Evolutionary conservation across 2,888 invertebrate species (phyloP), one percentile per base, ranked within the genome.

Genomic region (Apamea sordens): DNA sequence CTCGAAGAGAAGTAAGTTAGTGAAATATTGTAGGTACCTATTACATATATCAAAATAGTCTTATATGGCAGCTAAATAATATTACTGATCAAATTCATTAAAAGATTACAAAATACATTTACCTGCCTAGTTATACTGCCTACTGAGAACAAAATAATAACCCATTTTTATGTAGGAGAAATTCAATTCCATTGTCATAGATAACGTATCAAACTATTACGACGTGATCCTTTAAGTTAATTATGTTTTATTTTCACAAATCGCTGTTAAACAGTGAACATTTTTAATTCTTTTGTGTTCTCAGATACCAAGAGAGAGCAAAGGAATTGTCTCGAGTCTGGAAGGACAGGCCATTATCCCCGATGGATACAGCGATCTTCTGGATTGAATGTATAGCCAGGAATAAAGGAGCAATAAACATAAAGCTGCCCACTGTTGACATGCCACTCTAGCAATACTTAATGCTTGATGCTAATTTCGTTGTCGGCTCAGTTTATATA

Each of bases 1-100:
- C 85, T 91, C 47, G 82, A 84, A 73, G 84, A 87, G 36, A 85
- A 83, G 90, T 91, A 77, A 83, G 86, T 71, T 36, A n/a, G 32
- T 32, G 13, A 18, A 2, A 32, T 15, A n/a, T 75, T 24, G 5
- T 73, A 11, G n/a, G n/a, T n/a, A n/a, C n/a, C n/a, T n/a, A n/a
- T n/a, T n/a, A n/a, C n/a, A n/a, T 56, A 24, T 56, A 11, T 56
- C 11, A n/a, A 56, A 56, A 10, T 56, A 56, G 56, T 56, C 24
- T 24, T 24, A n/a, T 56, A 11, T 24, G 10, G 4, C 24, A 24
- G 24, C 24, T 56, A 10, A 56, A 56, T 10, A 56, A 56, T n/a
- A 24, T 24, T 24, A 10, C 24, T 56, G 24, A 24, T 10, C 24
- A n/a, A 56, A 56, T 56, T 4, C n/a, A 59, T 56, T 24, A 10